These are phyloP conservation scores for Campopleginae sp. DNA, from an alignment of 2,888 invertebrate species.

Conservation along the genomic window DNA sequence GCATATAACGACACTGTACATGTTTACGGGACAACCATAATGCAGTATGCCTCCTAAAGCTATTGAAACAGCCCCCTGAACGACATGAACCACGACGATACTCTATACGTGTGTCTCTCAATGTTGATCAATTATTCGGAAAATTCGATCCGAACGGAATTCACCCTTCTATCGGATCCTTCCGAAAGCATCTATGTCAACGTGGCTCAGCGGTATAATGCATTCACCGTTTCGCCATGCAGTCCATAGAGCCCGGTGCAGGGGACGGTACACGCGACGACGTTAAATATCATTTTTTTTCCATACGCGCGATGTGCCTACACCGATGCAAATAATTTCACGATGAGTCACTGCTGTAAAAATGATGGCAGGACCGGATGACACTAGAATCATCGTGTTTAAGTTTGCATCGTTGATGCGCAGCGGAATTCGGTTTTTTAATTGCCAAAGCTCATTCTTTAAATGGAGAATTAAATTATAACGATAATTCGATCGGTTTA, in stretches of 20 bases:
- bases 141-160: conserved; percentile 59
- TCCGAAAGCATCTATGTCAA: background rate
- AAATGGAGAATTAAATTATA: too few relatives aligned
- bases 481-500: too few relatives aligned
- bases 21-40: conserved; percentile 29
- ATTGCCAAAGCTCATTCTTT: too few relatives aligned
- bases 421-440: too few relatives aligned
- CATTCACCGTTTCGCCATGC: conserved; percentile 4
- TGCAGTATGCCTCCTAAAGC: conserved; percentile 15
- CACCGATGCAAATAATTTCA: background rate
- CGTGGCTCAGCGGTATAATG: conserved; percentile 11
- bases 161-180: conserved; percentile 23
- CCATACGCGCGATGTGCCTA: background rate
- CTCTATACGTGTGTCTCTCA: background rate
- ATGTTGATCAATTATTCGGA: conserved; percentile 59
- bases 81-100: conserved; percentile 36
- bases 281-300: background rate
- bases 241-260: background rate
- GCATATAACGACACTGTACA: background rate
- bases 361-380: too few relatives aligned
- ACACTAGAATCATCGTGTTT: too few relatives aligned
- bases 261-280: background rate
- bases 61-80: background rate
- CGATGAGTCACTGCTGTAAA: background rate
- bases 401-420: too few relatives aligned